Conservation (phyloP, 2,113 vertebrate genomes). For the Pan paniscus region DNA sequence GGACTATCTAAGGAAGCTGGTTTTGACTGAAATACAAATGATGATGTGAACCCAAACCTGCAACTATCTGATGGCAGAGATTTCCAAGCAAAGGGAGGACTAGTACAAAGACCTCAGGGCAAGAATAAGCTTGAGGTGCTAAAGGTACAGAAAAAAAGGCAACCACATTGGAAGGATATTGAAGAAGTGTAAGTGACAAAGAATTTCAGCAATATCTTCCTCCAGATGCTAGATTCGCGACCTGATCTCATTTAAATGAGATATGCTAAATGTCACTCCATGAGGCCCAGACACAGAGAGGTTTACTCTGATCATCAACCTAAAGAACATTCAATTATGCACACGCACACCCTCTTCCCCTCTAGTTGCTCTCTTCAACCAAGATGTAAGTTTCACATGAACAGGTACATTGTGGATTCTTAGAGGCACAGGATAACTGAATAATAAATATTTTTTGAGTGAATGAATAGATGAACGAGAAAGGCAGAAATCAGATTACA, state of each 20-base stretch:
- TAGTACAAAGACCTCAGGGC: accelerated
- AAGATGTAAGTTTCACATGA: not conserved
- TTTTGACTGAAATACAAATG: not conserved
- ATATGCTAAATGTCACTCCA: not conserved
- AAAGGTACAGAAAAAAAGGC: not conserved
- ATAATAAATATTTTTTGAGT: not conserved
- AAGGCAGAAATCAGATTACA: not conserved
- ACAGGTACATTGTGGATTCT: not conserved
- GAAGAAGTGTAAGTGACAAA: not conserved
- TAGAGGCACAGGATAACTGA: not conserved
- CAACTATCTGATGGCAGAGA: not conserved
- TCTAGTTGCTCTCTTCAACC: not conserved
- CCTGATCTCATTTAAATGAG: not conserved
- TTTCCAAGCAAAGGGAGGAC: not conserved
- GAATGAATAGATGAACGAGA: not conserved
- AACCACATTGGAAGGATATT: not conserved
- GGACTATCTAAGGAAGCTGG: not conserved
- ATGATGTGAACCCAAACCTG: not conserved
- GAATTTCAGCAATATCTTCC: not conserved
- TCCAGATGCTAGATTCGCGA: not conserved
- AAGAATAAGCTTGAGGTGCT: not conserved
- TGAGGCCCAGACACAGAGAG: not conserved
- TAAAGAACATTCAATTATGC: not conserved
- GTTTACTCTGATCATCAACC: not conserved
- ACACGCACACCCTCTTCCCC: not conserved